A percentile compares a stretch with the other conserved stretches of the same genome.
phyloP scores from a whole-genome alignment of 2,113 vertebrate genomes.

The Gulo gulo region DNA sequence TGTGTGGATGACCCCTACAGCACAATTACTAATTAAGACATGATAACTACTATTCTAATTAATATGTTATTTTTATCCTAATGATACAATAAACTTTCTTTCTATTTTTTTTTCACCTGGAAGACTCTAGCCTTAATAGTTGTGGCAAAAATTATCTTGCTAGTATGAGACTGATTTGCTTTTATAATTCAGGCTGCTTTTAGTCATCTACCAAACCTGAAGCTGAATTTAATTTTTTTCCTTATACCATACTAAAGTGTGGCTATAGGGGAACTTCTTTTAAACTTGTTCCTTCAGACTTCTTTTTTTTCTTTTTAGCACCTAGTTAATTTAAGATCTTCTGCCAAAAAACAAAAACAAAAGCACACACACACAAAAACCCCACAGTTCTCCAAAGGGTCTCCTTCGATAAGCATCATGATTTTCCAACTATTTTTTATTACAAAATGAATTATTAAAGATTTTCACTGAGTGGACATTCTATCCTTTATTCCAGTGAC shows the following conservation, averaged over 20 bases:
- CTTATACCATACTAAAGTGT: background rate
- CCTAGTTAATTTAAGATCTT: background rate
- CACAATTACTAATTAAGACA: background rate
- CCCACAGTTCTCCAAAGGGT: background rate
- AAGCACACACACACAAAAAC: too few species aligned
- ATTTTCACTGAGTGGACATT: background rate
- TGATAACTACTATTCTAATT: background rate
- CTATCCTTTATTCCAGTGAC: background rate
- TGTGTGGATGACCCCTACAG: background rate
- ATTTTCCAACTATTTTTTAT: background rate
- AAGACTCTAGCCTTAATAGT: background rate
- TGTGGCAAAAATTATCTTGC: background rate
- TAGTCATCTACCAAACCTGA: background rate
- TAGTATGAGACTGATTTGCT: background rate
- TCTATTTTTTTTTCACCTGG: background rate
- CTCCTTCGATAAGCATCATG: background rate
- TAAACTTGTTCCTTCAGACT: background rate
- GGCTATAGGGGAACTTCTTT: background rate
- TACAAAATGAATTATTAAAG: background rate
- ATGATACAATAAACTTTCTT: background rate
- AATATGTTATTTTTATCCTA: background rate
- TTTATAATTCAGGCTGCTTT: background rate
- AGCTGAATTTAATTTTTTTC: background rate
- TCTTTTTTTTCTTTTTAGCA: background rate
- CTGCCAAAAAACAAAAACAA: background rate